phyloP scores from a whole-genome alignment of 2,797 vertebrate genomes.

The Phalloptychus januarius region DNA sequence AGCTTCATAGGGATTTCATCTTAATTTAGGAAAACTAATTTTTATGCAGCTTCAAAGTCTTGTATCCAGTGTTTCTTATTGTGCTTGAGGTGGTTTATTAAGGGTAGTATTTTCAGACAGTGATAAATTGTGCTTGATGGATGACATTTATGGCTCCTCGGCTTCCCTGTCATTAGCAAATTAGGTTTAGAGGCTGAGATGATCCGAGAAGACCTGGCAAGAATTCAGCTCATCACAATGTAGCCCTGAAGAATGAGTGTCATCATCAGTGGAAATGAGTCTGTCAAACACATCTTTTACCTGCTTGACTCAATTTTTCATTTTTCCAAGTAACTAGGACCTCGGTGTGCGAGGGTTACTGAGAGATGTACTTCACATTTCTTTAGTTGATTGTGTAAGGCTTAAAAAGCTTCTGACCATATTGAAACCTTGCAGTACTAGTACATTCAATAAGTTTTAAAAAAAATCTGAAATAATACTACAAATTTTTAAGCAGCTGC shows the following conservation, averaged over 20 bases:
- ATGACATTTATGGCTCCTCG: conserved; percentile 80
- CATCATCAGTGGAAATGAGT: conserved; percentile 74
- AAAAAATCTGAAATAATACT: conserved; percentile 13
- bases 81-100: conserved; percentile 65
- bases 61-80: conserved; percentile 40
- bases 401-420: conserved; percentile 19
- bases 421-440: conserved; percentile 4
- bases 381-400: conserved; percentile 28
- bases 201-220: conserved; percentile 65
- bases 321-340: conserved; percentile 22
- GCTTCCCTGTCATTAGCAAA: conserved; percentile 81
- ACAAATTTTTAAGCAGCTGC: background rate
- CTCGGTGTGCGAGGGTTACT: conserved; percentile 20
- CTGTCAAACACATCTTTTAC: conserved; percentile 58
- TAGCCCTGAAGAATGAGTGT: conserved; percentile 72
- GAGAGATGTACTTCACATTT: conserved; percentile 26
- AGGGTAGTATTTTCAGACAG: conserved; percentile 66
- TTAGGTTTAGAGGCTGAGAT: conserved; percentile 74
- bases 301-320: conserved; percentile 46
- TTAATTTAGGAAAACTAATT: conserved; percentile 47
- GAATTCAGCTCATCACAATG: conserved; percentile 67
- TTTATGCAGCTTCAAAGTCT: conserved; percentile 32
- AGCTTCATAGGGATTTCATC: conserved; percentile 14
- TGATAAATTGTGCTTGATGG: conserved; percentile 72
- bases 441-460: conserved; percentile 4